phyloP scores from a whole-genome alignment of 2,797 vertebrate genomes.

The Amniataba percoides region DNA sequence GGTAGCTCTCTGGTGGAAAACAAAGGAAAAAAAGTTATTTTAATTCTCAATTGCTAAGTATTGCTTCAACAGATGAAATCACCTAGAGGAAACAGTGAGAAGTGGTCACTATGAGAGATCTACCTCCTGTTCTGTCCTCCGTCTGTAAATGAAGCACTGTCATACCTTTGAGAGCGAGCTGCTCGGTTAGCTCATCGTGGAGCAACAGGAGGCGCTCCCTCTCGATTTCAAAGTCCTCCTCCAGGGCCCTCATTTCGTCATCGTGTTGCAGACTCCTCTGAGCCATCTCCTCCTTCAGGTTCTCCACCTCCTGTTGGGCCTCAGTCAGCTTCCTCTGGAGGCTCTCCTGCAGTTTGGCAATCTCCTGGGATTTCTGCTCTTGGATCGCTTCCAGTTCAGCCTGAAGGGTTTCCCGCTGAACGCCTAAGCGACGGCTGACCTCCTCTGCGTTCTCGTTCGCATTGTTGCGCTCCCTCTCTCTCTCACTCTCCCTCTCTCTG shows the following conservation, averaged over 20 bases:
- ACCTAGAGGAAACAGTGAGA: neutral
- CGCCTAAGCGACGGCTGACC: conserved; percentile 80
- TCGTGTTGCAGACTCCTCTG: conserved; percentile 84
- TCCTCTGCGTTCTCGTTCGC: conserved; percentile 77
- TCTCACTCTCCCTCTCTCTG: conserved; percentile 80
- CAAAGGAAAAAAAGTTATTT: neutral
- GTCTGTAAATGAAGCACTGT: neutral
- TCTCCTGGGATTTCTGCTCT: conserved; percentile 82
- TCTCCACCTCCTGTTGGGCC: conserved; percentile 87
- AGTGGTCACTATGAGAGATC: neutral
- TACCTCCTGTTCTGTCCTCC: neutral
- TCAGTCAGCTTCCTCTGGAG: conserved; percentile 84
- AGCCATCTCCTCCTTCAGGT: conserved; percentile 88
- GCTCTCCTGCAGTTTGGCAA: conserved; percentile 82
- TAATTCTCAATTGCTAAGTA: neutral
- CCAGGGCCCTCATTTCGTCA: conserved; percentile 89
- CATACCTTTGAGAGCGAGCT: conserved; percentile 85
- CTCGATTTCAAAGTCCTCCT: conserved; percentile 88
- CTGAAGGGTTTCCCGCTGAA: conserved; percentile 83
- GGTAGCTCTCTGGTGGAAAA: conserved; percentile 77
- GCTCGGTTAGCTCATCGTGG: conserved; percentile 85
- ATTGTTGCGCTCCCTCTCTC: conserved; percentile 74
- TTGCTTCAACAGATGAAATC: neutral
- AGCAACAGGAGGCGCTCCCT: conserved; percentile 85
- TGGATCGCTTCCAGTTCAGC: conserved; percentile 82